phyloP scores from a whole-genome alignment of 1,140 invertebrate species.

The Aphelinus atriplicis region DNA sequence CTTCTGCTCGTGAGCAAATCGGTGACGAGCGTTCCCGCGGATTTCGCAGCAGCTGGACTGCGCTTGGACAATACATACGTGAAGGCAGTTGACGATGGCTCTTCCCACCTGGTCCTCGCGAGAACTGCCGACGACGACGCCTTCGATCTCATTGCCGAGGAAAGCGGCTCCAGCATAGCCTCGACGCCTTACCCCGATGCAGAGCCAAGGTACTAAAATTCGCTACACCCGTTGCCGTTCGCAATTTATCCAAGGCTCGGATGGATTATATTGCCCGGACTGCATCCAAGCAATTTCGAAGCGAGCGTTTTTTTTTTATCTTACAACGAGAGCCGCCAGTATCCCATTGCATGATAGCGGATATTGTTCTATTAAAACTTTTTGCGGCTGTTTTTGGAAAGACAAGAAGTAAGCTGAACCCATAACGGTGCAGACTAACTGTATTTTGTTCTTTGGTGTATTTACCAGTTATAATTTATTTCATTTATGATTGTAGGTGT shows the following conservation, averaged over 20 bases:
- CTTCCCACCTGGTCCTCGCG: constrained; percentile 38
- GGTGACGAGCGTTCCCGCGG: constrained; percentile 14
- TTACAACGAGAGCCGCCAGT: too few relatives aligned
- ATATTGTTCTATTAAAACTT: too few relatives aligned
- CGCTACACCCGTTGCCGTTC: neutral
- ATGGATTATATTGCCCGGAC: too few relatives aligned
- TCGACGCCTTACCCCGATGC: constrained; percentile 36
- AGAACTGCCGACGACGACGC: constrained; percentile 49
- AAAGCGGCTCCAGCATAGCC: constrained; percentile 45
- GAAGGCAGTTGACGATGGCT: constrained; percentile 26
- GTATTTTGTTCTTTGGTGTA: too few relatives aligned
- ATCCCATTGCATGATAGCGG: too few relatives aligned
- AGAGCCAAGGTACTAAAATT: constrained; percentile 28
- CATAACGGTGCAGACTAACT: too few relatives aligned
- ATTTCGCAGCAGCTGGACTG: constrained; percentile 34
- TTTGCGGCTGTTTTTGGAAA: too few relatives aligned
- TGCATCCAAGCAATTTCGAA: neutral
- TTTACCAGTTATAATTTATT: too few relatives aligned
- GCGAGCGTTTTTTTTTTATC: too few relatives aligned
- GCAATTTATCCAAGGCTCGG: neutral
- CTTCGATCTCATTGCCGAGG: constrained; percentile 56
- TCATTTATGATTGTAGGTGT: too few relatives aligned
- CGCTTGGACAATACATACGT: constrained; percentile 43
- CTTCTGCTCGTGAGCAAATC: constrained; percentile 16
- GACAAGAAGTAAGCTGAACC: too few relatives aligned